Conservation (phyloP, 2,888 invertebrate genomes). For the Noctua fimbriata region DNA sequence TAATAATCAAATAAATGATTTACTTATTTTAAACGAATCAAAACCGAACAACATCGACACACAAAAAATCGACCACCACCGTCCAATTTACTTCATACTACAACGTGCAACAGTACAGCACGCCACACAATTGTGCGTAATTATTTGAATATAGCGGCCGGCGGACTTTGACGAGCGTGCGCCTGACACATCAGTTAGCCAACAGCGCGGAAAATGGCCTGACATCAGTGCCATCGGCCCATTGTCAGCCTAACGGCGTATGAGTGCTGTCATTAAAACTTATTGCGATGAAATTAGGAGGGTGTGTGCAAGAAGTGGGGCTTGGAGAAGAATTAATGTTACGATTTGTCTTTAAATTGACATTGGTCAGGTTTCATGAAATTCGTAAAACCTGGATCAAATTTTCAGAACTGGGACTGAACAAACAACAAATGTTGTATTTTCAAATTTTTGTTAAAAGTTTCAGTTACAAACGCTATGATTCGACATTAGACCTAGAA, state of each 20-base stretch:
- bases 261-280: constrained; percentile 40
- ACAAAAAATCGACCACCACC: neutral
- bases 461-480: neutral
- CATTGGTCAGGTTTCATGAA: neutral
- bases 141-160: constrained; percentile 56
- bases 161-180: constrained; percentile 47
- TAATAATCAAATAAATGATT: neutral
- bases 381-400: neutral
- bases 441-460: neutral
- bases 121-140: constrained; percentile 53
- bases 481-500: neutral
- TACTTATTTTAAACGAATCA: neutral
- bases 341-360: neutral
- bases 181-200: constrained; percentile 57
- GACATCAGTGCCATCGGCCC: constrained; percentile 43
- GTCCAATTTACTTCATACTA: neutral
- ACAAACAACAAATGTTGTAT: neutral
- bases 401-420: neutral
- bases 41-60: neutral
- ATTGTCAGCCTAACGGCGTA: constrained; percentile 41
- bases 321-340: neutral
- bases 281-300: constrained; percentile 42
- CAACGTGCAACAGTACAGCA: constrained; percentile 19
- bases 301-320: neutral
- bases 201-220: constrained; percentile 56